Percentiles rank a stretch among this genome's conserved stretches.
These are phyloP conservation scores for Hemitrygon akajei DNA, from an alignment of 2,797 vertebrate genomes.

Conservation along the genomic window DNA sequence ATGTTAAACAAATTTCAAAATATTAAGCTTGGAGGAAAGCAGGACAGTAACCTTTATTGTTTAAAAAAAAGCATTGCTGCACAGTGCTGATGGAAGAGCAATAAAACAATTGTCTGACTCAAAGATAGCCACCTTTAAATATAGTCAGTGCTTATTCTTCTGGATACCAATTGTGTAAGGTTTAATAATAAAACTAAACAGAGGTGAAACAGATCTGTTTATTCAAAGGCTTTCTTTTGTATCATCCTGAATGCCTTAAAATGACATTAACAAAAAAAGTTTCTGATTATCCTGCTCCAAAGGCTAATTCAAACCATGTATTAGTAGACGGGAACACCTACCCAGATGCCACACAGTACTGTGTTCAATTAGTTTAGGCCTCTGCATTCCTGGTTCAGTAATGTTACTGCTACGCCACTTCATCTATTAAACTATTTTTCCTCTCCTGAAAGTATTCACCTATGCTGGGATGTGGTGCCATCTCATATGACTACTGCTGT, in stretches of 20 bases:
- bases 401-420: not conserved
- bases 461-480: not conserved
- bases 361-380: not conserved
- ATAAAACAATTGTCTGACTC: not conserved
- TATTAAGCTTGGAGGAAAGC: not conserved
- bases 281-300: not conserved
- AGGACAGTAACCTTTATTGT: not conserved
- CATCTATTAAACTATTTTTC: not conserved
- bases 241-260: not conserved
- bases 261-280: not conserved
- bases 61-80: not conserved
- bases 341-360: not conserved
- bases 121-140: not conserved
- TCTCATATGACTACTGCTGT: not conserved
- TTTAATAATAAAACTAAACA: not conserved
- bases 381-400: not conserved
- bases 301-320: not conserved
- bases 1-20: slow-evolving; percentile 3
- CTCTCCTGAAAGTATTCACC: not conserved
- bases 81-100: not conserved
- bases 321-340: too few species aligned
- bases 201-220: not conserved
- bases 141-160: not conserved
- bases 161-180: not conserved
- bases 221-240: not conserved